Evolutionary conservation across 2,797 vertebrate species (phyloP).

Genomic region (Pipistrellus pipistrellus): DNA sequence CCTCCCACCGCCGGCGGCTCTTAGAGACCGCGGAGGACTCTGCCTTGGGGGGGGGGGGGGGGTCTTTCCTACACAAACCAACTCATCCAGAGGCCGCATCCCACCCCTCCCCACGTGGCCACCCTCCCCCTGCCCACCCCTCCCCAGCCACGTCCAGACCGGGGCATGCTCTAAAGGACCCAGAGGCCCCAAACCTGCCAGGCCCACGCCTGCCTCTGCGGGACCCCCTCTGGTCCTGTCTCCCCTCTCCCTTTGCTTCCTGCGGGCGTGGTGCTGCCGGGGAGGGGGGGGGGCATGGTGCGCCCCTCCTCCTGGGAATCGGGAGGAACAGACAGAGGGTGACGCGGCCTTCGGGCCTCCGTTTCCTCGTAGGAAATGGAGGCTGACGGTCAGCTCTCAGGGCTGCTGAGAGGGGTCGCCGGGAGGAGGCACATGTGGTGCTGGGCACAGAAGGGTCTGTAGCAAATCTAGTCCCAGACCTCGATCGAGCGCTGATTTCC

Average conservation of each 20-base stretch:
- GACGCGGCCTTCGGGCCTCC: neutral
- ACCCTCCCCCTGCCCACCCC: neutral
- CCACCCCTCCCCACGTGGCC: neutral
- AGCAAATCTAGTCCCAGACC: no score
- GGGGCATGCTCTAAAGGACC: accelerated
- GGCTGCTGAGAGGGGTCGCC: neutral
- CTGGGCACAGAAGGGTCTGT: no score
- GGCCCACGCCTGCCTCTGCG: neutral
- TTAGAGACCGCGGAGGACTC: accelerated
- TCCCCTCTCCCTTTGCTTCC: no score
- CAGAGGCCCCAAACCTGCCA: neutral
- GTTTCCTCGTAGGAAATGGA: neutral
- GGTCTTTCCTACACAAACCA: neutral
- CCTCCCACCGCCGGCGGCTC: neutral
- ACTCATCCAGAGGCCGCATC: accelerated
- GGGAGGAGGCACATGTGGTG: no score
- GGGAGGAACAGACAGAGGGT: neutral
- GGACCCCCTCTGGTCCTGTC: neutral
- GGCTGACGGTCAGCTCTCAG: neutral
- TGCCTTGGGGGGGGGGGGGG: neutral
- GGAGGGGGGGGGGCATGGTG: no score
- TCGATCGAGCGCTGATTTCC: no score
- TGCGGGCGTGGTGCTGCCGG: no score
- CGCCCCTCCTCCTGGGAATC: no score
- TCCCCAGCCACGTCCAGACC: neutral